phyloP scores from a whole-genome alignment of 1,140 invertebrate genomes.

The Sitophilus oryzae region DNA sequence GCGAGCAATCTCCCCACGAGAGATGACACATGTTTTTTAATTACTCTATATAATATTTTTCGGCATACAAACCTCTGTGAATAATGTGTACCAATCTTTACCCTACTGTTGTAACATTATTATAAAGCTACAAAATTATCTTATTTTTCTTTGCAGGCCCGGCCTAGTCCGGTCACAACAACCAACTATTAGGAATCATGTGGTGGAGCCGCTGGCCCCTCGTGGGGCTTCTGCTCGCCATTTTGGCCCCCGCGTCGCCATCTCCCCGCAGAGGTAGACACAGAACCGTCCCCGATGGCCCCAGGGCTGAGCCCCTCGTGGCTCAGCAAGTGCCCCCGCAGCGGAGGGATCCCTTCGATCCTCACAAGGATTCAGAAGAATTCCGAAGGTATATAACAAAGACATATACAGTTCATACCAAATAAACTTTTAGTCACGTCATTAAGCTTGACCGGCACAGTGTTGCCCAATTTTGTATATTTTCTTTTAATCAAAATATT shows the following conservation, averaged over 20 bases:
- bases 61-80: too few species aligned
- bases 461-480: too few species aligned
- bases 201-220: slow-evolving; percentile 23
- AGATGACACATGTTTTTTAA: too few species aligned
- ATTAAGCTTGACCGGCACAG: too few species aligned
- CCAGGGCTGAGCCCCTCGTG: slow-evolving; percentile 30
- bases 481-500: too few species aligned
- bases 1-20: too few species aligned
- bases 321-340: slow-evolving; percentile 36
- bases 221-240: slow-evolving; percentile 31
- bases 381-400: slow-evolving; percentile 29
- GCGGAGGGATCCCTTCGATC: slow-evolving; percentile 42
- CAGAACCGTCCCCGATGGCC: slow-evolving; percentile 35
- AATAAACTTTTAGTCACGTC: too few species aligned
- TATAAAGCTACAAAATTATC: neutral
- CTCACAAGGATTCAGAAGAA: slow-evolving; percentile 44
- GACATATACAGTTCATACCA: neutral
- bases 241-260: slow-evolving; percentile 27
- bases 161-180: slow-evolving; percentile 16
- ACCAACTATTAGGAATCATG: slow-evolving; percentile 8
- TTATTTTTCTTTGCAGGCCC: slow-evolving; percentile 1
- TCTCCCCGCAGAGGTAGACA: slow-evolving; percentile 39
- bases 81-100: too few species aligned
- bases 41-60: too few species aligned
- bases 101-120: too few species aligned